These are phyloP conservation scores for Colletes latitarsis DNA, from an alignment of 1,140 invertebrate genomes.

Conservation along the genomic window DNA sequence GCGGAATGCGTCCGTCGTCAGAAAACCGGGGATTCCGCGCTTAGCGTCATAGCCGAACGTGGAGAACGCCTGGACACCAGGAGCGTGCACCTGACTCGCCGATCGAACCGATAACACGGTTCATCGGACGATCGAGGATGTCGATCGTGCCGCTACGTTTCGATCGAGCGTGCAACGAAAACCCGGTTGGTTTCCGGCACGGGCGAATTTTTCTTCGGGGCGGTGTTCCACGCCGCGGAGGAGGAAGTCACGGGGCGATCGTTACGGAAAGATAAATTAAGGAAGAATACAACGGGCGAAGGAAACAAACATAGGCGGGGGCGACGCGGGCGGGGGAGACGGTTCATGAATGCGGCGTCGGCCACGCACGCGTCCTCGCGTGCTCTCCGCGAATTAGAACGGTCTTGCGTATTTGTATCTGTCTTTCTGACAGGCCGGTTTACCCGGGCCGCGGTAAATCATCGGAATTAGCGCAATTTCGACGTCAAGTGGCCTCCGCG, in stretches of 20 bases:
- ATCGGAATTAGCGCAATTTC: slow-evolving; percentile 61
- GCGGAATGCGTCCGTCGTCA: slow-evolving; percentile 39
- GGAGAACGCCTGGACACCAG: background rate
- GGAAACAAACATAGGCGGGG: slow-evolving; percentile 29
- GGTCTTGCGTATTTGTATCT: slow-evolving; percentile 61
- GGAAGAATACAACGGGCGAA: slow-evolving; percentile 37
- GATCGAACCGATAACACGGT: background rate
- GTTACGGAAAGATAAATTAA: slow-evolving; percentile 54
- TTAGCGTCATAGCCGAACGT: background rate
- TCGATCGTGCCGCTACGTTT: slow-evolving; percentile 18
- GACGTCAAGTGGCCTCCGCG: slow-evolving; percentile 34
- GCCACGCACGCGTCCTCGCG: slow-evolving; percentile 54
- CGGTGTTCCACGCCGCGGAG: background rate
- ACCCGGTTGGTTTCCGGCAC: slow-evolving; percentile 1
- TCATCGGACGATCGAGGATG: slow-evolving; percentile 1
- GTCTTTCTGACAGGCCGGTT: slow-evolving; percentile 56
- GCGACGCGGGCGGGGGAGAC: background rate
- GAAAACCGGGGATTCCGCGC: slow-evolving; percentile 30
- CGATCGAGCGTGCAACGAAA: slow-evolving; percentile 28
- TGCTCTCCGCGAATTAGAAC: slow-evolving; percentile 49
- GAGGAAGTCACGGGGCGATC: slow-evolving; percentile 42
- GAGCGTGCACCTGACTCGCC: no score
- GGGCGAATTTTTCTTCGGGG: slow-evolving; percentile 16
- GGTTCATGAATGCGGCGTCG: slow-evolving; percentile 27
- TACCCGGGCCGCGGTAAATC: slow-evolving; percentile 43